phyloP scores from a whole-genome alignment of 2,888 invertebrate species.

The Nemotelus nigrinus region DNA sequence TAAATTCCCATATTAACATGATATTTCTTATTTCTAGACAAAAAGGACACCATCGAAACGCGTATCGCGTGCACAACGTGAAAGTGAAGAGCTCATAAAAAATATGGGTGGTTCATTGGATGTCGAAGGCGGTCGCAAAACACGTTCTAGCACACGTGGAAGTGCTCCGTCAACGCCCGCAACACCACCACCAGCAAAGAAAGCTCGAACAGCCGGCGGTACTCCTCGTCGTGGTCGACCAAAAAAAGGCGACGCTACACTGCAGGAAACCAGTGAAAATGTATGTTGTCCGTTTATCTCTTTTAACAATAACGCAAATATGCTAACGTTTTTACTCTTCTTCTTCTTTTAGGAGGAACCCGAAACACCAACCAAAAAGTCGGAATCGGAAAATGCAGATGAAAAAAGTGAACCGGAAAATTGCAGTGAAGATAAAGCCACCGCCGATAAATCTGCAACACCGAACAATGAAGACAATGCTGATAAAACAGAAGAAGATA shows the following conservation, averaged over 20 bases:
- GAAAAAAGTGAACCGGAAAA: constrained; percentile 21
- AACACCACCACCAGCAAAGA: constrained; percentile 63
- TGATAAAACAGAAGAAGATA: constrained; percentile 9
- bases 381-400: constrained; percentile 35
- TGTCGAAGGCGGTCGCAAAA: constrained; percentile 62
- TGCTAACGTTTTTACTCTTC: neutral
- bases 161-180: constrained; percentile 56
- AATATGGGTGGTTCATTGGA: constrained; percentile 63
- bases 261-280: constrained; percentile 13
- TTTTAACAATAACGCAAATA: neutral
- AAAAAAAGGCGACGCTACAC: constrained; percentile 53
- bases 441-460: neutral
- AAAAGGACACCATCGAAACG: constrained; percentile 63
- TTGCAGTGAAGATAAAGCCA: constrained; percentile 17
- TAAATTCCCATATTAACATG: neutral
- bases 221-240: constrained; percentile 59
- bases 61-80: constrained; percentile 62
- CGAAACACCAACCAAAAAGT: constrained; percentile 33
- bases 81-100: constrained; percentile 63
- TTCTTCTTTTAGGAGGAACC: constrained; percentile 29
- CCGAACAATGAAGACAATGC: constrained; percentile 23
- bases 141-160: constrained; percentile 63
- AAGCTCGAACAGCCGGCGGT: constrained; percentile 56
- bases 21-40: constrained; percentile 51
- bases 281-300: neutral